Evolutionary conservation across 2,888 invertebrate species (phyloP).

Genomic region (Candidula unifasciata): DNA sequence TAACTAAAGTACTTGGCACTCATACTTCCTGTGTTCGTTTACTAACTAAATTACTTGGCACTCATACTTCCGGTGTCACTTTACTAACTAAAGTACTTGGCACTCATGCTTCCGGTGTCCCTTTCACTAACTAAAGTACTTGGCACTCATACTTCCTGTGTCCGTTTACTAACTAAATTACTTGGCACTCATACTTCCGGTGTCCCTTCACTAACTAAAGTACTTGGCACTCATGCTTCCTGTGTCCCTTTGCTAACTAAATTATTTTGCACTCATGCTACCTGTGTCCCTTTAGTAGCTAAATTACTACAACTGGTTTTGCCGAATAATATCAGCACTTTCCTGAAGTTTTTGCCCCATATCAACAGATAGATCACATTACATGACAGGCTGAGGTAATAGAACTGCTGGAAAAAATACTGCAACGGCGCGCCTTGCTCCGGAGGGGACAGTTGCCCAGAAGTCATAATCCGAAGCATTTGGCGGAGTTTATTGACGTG

Average conservation of each 20-base stretch:
- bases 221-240: no score
- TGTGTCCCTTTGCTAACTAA: no score
- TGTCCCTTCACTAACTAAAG: no score
- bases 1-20: background rate
- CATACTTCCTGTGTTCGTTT: background rate
- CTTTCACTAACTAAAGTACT: no score
- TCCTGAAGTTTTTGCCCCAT: conserved; percentile 67
- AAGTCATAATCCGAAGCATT: conserved; percentile 54
- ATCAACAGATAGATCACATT: conserved; percentile 65
- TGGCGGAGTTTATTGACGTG: conserved; percentile 65
- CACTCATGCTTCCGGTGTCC: no score
- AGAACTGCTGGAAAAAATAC: conserved; percentile 62
- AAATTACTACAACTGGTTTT: background rate
- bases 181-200: no score
- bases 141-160: background rate
- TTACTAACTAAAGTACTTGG: no score
- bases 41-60: no score
- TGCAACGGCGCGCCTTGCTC: conserved; percentile 56
- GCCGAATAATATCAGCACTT: conserved; percentile 51
- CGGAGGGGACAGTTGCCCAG: background rate
- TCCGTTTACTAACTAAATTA: no score
- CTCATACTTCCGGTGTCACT: no score
- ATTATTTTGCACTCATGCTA: background rate
- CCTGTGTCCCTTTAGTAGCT: background rate
- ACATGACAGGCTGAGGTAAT: conserved; percentile 63